Percentiles rank a stretch among this genome's conserved stretches.
Evolutionary conservation across 2,797 vertebrate species (phyloP).

Genomic region (Trematomus bernacchii): DNA sequence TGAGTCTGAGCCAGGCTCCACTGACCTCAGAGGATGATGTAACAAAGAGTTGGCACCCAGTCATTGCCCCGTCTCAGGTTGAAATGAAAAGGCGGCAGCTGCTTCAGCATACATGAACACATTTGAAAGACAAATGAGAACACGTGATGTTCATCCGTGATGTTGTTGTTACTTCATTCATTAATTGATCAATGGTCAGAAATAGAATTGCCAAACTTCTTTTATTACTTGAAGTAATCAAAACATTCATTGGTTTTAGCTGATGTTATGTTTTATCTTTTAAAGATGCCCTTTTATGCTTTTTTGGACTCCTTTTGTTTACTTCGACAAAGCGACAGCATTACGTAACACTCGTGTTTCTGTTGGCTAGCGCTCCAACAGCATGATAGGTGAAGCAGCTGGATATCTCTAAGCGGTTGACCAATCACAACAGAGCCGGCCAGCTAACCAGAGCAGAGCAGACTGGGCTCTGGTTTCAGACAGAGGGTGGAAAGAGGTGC

Average conservation of each 20-base stretch:
- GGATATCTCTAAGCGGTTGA: too few relatives aligned
- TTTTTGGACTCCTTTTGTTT: background rate
- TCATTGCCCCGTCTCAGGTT: background rate
- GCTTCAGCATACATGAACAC: background rate
- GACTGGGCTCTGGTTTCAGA: too few relatives aligned
- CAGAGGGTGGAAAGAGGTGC: too few relatives aligned
- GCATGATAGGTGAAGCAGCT: too few relatives aligned
- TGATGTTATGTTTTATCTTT: background rate
- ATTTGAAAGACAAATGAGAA: background rate
- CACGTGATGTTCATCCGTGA: background rate
- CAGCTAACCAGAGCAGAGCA: too few relatives aligned
- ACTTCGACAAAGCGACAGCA: too few relatives aligned
- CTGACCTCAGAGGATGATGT: constrained; percentile 12
- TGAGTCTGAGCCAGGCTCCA: constrained; percentile 1
- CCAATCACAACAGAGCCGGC: too few relatives aligned
- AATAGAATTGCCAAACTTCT: background rate
- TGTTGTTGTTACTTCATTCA: background rate
- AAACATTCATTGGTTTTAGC: background rate
- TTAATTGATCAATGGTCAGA: background rate
- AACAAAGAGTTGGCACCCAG: constrained; percentile 2
- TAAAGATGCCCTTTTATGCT: background rate
- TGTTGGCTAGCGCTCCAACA: too few relatives aligned
- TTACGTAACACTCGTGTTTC: too few relatives aligned
- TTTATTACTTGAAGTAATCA: too few relatives aligned
- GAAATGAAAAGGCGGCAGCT: background rate